Percentiles rank a stretch among this genome's conserved stretches.
These are phyloP conservation scores for Phymorhynchus buccinoides DNA, from an alignment of 1,140 invertebrate species.

Conservation along the genomic window DNA sequence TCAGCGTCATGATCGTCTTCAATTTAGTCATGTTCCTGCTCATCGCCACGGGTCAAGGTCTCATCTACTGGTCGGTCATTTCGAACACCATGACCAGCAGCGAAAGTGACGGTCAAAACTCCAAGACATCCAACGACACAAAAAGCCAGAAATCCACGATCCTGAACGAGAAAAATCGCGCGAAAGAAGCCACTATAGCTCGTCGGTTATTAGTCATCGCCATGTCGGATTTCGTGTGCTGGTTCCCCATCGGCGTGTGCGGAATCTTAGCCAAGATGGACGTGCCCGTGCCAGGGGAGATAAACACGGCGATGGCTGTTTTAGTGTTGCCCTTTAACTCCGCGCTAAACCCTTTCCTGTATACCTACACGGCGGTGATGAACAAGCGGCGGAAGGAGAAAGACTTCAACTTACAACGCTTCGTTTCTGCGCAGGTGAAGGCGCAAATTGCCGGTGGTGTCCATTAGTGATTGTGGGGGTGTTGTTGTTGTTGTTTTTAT, in stretches of 20 bases:
- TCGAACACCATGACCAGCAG: not conserved
- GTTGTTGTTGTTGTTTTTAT: no score
- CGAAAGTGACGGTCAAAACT: no score
- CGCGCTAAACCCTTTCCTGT: not conserved
- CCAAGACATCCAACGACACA: not conserved
- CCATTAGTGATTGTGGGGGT: no score
- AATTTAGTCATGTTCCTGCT: constrained; percentile 25
- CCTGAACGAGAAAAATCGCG: not conserved
- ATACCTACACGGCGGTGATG: not conserved
- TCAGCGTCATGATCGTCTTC: constrained; percentile 40
- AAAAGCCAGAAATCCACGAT: not conserved
- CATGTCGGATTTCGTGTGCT: not conserved
- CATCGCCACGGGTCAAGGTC: constrained; percentile 35
- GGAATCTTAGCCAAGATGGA: not conserved
- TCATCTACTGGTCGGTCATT: constrained; percentile 40
- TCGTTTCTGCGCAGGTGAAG: no score
- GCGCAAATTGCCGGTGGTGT: no score
- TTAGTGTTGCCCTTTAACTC: not conserved
- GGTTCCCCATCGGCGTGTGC: not conserved
- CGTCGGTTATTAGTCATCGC: no score
- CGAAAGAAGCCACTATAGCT: no score
- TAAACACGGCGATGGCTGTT: not conserved
- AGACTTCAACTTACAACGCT: no score
- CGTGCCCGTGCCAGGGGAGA: not conserved
- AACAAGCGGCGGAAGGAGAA: not conserved